Base-by-base conservation (phyloP, 1,140 invertebrate species). In the Hyles vespertilio region DNA sequence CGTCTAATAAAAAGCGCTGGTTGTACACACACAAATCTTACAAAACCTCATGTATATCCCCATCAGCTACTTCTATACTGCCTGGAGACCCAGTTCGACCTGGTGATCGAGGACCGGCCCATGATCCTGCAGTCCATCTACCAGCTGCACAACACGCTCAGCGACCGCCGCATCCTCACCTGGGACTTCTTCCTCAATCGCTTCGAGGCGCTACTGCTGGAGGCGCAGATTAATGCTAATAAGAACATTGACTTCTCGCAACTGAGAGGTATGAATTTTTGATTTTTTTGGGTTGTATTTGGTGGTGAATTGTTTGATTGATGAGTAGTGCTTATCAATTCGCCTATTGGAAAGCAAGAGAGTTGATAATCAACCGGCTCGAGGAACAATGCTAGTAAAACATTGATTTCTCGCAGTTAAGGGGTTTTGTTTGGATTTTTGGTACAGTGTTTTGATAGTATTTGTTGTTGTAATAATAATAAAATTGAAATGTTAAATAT, bases 181-280 rank as follows among this genome's bases (percentile, higher is more conserved):
- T 99, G 98, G 98, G 97, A 99, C 59, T 99, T 99, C 90, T 99
- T 99, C 82, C 91, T 99, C 3, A 98, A 98, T 84, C 92, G 98
- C 51, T 99, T 99, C 85, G 98, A 99, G 79, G 95, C 96, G 0
- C 89, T 99, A 2, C 98, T 98, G 72, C 87, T 99, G 8, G 99
- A 99, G 89, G 96, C 97, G 1, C 98, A 99, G 89, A 94, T 99
- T 34, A 94, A 93, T 76, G 90, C 96, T 62, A 96, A 98, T 76
- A 96, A 95, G 83, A 91, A 91, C 32, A 93, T 94, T 7, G 97
- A 97, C 71, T 93, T 96, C 61, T 89, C 94, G 2, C 96, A 95
- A 84, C 89, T 96, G 33, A 92, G 96, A 89, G 96, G 96, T 96
- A 85, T 84, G 69, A 59, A 12, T 40, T 7, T 2, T 11, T 34